Conservation (phyloP, 2,113 vertebrate genomes). For the Ophthalmolycus amberensis region DNA sequence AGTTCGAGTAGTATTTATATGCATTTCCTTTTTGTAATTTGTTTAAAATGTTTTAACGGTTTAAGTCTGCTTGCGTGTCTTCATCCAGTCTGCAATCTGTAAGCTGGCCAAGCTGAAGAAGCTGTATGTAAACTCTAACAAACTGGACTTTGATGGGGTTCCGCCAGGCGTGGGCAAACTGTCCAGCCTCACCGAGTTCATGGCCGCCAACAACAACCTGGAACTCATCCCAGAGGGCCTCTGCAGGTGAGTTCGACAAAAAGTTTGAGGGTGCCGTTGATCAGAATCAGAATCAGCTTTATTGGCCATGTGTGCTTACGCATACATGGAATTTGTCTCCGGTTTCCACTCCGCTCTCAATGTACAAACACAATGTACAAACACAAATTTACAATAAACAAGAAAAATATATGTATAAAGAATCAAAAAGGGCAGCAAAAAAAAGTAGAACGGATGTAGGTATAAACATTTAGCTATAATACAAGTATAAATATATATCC, state of each 20-base stretch:
- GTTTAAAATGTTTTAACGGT: not conserved
- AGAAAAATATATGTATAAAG: no score
- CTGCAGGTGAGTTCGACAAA: slow-evolving; percentile 86
- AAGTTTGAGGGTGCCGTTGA: not conserved
- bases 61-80: slow-evolving; percentile 14
- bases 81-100: slow-evolving; percentile 91
- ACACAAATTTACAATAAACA: no score
- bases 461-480: no score
- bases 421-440: no score
- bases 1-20: not conserved
- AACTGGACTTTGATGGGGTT: slow-evolving; percentile 96
- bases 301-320: no score
- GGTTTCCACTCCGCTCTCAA: no score
- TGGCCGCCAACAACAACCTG: slow-evolving; percentile 97
- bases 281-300: no score
- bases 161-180: slow-evolving; percentile 96
- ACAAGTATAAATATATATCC: no score
- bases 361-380: no score
- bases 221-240: slow-evolving; percentile 97
- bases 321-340: no score
- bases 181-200: slow-evolving; percentile 91
- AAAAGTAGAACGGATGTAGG: no score
- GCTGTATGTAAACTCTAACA: slow-evolving; percentile 96
- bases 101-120: slow-evolving; percentile 96
- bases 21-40: not conserved